Evolutionary conservation across 2,113 vertebrate genomes (phyloP).

Genomic region (Capricornis sumatraensis): DNA sequence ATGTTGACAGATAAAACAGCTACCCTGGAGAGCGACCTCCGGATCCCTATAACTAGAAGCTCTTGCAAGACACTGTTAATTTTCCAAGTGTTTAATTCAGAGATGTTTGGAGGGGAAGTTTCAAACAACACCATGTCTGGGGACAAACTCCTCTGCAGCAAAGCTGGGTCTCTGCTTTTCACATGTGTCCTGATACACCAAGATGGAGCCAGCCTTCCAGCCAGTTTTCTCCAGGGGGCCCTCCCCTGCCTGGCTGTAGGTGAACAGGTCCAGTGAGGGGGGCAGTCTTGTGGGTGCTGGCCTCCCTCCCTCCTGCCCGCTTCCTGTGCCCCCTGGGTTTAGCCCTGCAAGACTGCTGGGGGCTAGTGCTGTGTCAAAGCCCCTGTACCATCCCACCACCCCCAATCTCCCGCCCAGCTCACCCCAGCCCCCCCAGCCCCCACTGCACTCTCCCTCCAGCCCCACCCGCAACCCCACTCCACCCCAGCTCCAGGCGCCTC

Average conservation of each 20-base stretch:
- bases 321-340: background rate
- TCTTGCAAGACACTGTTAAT: background rate
- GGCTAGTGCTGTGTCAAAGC: background rate
- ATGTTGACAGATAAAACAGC: background rate
- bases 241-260: background rate
- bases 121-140: too few relatives aligned
- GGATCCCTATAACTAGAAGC: background rate
- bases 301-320: background rate
- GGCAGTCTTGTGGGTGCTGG: too few relatives aligned
- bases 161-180: background rate
- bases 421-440: too few relatives aligned
- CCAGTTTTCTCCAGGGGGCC: background rate
- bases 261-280: background rate
- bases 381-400: background rate
- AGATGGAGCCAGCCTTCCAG: background rate
- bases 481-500: too few relatives aligned
- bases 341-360: background rate
- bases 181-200: fast-evolving
- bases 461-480: too few relatives aligned
- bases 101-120: background rate
- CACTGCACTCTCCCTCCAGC: background rate
- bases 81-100: background rate
- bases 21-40: fast-evolving
- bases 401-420: too few relatives aligned
- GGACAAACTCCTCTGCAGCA: background rate